Evolutionary conservation across 2,797 vertebrate species (phyloP).

Genomic region (Varecia variegata): DNA sequence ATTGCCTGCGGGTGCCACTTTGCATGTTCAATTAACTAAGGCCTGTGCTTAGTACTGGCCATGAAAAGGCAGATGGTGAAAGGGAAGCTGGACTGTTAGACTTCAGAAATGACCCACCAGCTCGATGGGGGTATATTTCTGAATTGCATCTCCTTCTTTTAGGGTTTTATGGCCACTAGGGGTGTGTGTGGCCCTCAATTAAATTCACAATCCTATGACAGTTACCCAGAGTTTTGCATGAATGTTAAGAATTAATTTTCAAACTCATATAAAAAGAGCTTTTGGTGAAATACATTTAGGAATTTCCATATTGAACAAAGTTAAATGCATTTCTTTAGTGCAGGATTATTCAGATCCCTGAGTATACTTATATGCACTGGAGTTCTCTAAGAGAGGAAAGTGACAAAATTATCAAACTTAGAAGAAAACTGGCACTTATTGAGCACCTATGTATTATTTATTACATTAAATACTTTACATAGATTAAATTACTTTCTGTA

Average conservation of each 20-base stretch:
- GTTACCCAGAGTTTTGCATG: not conserved
- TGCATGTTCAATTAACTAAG: conserved; percentile 7
- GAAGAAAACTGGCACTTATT: not conserved
- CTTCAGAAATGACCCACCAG: not conserved
- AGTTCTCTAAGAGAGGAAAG: not conserved
- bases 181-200: not conserved
- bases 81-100: not conserved
- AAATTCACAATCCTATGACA: not conserved
- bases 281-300: not conserved
- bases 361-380: not conserved
- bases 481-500: not conserved
- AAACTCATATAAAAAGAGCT: not conserved
- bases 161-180: not conserved
- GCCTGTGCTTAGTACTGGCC: not conserved
- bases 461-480: not conserved
- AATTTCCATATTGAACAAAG: not conserved
- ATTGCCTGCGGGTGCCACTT: not conserved
- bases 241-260: not conserved
- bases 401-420: not conserved
- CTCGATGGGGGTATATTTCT: not conserved
- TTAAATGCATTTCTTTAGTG: not conserved
- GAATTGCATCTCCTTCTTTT: not conserved
- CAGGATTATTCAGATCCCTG: not conserved
- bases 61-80: not conserved
- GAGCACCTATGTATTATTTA: not conserved